Conservation (phyloP, 2,113 vertebrate species). For the Oryzias woworae region DNA sequence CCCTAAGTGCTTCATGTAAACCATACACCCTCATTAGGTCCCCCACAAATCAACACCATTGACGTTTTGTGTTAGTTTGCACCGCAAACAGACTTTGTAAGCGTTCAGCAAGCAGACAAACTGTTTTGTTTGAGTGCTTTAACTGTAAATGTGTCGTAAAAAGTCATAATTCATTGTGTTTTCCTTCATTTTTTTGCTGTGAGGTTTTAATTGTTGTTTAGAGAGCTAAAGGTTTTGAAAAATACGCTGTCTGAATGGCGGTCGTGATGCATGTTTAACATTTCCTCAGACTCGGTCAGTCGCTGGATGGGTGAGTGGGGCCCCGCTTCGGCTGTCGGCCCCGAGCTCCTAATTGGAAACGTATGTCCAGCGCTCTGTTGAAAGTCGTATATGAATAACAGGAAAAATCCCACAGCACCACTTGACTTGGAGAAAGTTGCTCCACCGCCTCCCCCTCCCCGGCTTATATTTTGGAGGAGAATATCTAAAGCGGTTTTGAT, state of each 20-base stretch:
- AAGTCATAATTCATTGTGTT: conserved; percentile 53
- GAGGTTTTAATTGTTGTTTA: conserved; percentile 67
- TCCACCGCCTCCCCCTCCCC: conserved; percentile 19
- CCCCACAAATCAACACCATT: conserved; percentile 60
- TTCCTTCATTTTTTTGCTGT: conserved; percentile 46
- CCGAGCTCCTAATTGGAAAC: conserved; percentile 75
- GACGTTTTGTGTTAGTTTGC: conserved; percentile 54
- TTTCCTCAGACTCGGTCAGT: conserved; percentile 71
- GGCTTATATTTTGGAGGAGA: conserved; percentile 67
- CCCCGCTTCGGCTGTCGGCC: conserved; percentile 59
- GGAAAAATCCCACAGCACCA: conserved; percentile 65
- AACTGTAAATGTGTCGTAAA: conserved; percentile 42
- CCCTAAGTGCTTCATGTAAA: conserved; percentile 61
- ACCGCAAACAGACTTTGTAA: conserved; percentile 39
- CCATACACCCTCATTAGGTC: conserved; percentile 63
- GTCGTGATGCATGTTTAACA: conserved; percentile 73
- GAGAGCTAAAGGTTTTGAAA: conserved; percentile 60
- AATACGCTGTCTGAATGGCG: conserved; percentile 60
- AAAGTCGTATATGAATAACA: conserved; percentile 66
- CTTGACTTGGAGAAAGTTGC: conserved; percentile 64
- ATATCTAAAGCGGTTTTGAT: conserved; percentile 68
- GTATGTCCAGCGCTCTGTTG: conserved; percentile 68
- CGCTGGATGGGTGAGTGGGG: conserved; percentile 68
- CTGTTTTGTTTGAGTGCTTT: conserved; percentile 38
- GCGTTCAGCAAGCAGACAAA: conserved; percentile 48